Base-by-base conservation (phyloP, 2,113 vertebrate genomes). In the Noturus placidus region DNA sequence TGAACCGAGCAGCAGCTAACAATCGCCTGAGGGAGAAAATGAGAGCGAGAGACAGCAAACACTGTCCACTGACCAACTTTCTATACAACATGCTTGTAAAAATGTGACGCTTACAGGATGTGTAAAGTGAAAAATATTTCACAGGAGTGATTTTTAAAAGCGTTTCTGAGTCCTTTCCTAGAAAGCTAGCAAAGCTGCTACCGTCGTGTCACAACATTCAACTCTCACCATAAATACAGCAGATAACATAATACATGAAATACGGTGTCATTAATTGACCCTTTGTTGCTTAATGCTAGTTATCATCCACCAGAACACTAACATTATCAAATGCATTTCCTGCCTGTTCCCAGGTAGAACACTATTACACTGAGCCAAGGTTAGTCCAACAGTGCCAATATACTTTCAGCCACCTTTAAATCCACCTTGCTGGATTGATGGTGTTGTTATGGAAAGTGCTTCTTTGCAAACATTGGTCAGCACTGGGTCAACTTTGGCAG, bases 381-480 rank as follows among this genome's bases (percentile, higher is more conserved):
- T 17, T 15, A 50, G 11, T 77, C 25, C 42, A 52, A 22, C 74
- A 50, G 25, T 6, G 15, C 46, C n/a, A 30, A 4, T 54, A 52
- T 30, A 54, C 15, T 19, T 54, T 19, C 76, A 78, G 14, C 15
- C 50, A 30, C 46, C 50, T 54, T 78, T 30, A 50, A 77, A 17
- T 54, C 76, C 50, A 78, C 76, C 76, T 78, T 78, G 14, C 27
- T 27, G 25, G 74, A 78, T 42, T 78, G 74, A 52, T 27, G 17
- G 74, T 27, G n/a, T 30, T 78, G 76, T 78, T 78, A 54, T 78
- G 76, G 76, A 78, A 78, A 78, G 46, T 78, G 27, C 30, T 78
- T 19, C 27, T 54, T 78, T 78, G 27, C 17, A 19, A 54, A 54
- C 46, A 52, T 25, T 52, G 74, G 38, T 5, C 25, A 52, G 74